Evolutionary conservation across 1,140 invertebrate genomes (phyloP), one percentile per base, ranked within the genome.

Genomic region (Achroia grisella): DNA sequence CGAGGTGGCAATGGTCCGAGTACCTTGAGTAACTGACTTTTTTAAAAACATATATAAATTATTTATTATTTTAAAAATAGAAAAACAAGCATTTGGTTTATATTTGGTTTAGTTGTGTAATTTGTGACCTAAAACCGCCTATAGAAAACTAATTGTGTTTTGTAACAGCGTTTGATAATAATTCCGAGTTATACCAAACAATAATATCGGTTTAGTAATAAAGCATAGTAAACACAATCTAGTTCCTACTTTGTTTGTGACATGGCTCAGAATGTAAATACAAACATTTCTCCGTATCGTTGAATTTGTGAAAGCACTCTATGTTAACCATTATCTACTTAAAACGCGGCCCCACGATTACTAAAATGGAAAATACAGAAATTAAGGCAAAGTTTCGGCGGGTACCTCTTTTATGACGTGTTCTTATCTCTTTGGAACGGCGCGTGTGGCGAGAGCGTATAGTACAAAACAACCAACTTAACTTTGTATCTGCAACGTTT

Each of bases 341-440:
- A 53, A 67, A 52, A 48, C 43, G 49, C 50, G 44, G 39, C 52
- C 56, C 46, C 51, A 50, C 53, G 56, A 63, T 67, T 64, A 56
- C 58, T 37, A 36, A 54, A 64, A 62, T 52, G 56, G 57, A 54
- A 65, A 68, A 68, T 62, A 63, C 56, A 60, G 66, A 65, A 69
- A 74, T 71, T 69, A 67, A 68, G 52, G 61, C 60, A 63, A 76
- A 74, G 60, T 79, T 76, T 73, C 47, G 62, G 62, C 56, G 66
- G 52, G 57, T 58, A 50, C 56, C 59, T 64, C 71, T 71, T 76
- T 74, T 77, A 77, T 73, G 73, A 71, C 61, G 63, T 72, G 67
- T 77, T 64, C 73, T 80, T 80, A 80, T 80, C 76, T 75, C 41
- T 44, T 41, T 51, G 49, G 53, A 52, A 48, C 58, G 47, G 53